Evolutionary conservation across 30 jellyfish, hydroid and myxozoan species (phyloP), one percentile per base, ranked within the genome.

Genomic region (Turritopsis rubra): DNA sequence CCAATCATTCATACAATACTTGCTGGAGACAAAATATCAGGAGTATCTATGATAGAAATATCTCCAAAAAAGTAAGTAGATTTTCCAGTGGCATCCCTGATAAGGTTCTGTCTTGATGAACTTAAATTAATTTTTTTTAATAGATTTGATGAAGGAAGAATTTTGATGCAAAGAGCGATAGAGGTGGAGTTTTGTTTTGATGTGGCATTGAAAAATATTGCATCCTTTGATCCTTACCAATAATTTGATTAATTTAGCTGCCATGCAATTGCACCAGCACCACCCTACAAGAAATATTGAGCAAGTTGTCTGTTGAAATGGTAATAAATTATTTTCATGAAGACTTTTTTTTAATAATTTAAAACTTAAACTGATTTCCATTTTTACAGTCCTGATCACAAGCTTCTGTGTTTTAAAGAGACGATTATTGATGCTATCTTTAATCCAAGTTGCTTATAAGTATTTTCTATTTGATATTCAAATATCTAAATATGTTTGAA

Each of bases 1-100:
- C 99, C 99, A 18, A 81, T 90, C 23, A 70, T 81, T 31, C 96
- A 88, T 65, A 88, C 99, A 25, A 79, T 95, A 22, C 74, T 90
- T 28, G 83, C 85, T 83, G 97, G 96, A 18, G 97, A 90, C 75
- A 18, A n/a, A 41, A 53, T 27, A 52, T 87, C 99, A 20, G 99
- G 99, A 53, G 89, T 95, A 8, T 81, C 97, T 8, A 84, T 95
- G 13, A 90, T 89, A 28, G 97, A 88, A 23, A 31, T 95, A 30
- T 95, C 99, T 8, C 71, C 81, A 13, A 89, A 88, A 71, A 89
- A 88, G 97, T 88, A 52, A 28, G 88, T 41, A 5, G 13, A 41
- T 41, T 5, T 41, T 68, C 8, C 13, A 1, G 30, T 68, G 77
- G 4, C 16, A 68, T 22, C 8, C 16, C 5, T 22, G 5, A 21